phyloP scores from a whole-genome alignment of 2,888 invertebrate species.

The Drosophila nigricruria region DNA sequence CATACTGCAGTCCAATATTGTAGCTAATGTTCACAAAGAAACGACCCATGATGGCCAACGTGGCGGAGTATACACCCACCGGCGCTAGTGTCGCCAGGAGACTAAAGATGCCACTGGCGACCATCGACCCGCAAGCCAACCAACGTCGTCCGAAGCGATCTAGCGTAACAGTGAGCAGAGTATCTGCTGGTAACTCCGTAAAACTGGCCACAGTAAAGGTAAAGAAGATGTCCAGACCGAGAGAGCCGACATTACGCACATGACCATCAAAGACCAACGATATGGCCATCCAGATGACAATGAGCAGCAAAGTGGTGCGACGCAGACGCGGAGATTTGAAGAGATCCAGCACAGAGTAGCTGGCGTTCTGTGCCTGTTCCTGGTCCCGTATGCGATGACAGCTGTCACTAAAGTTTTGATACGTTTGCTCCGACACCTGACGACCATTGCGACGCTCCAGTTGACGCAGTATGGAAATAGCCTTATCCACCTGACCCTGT shows the following conservation, averaged over 20 bases:
- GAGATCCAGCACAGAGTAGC: constrained; percentile 92
- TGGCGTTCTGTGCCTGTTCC: constrained; percentile 88
- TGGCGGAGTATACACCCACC: constrained; percentile 90
- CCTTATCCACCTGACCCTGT: constrained; percentile 93
- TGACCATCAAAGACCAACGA: constrained; percentile 95
- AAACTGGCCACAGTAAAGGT: constrained; percentile 94
- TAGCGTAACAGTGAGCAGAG: constrained; percentile 91
- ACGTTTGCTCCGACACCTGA: constrained; percentile 90
- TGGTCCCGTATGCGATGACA: constrained; percentile 89
- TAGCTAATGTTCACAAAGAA: constrained; percentile 95
- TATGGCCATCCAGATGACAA: constrained; percentile 95
- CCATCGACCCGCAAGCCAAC: constrained; percentile 93
- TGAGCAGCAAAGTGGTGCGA: constrained; percentile 91
- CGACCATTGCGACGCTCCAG: constrained; percentile 93
- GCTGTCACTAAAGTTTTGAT: constrained; percentile 89
- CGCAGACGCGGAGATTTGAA: constrained; percentile 92
- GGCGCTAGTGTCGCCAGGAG: constrained; percentile 91
- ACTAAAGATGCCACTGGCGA: constrained; percentile 92
- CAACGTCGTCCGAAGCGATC: constrained; percentile 92
- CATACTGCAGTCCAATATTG: constrained; percentile 95
- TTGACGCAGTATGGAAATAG: constrained; percentile 91
- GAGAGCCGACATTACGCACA: constrained; percentile 93
- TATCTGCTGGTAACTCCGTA: constrained; percentile 94
- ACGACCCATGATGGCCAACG: constrained; percentile 92
- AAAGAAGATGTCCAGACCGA: constrained; percentile 93